Conservation (phyloP, 2,113 vertebrate genomes). For the Scomber scombrus region DNA sequence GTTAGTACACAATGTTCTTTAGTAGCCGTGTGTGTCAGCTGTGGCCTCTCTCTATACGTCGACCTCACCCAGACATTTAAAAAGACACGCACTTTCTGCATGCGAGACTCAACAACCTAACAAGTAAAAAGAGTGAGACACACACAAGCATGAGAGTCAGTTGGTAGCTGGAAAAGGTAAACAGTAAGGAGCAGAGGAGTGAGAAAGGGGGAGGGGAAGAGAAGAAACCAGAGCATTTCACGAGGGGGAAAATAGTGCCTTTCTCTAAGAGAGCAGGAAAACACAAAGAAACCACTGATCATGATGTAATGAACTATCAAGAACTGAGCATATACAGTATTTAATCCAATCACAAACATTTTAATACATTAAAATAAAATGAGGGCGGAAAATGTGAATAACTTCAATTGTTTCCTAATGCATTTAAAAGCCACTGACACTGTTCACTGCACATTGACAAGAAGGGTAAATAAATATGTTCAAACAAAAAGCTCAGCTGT, state of each 20-base stretch:
- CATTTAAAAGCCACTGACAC: background rate
- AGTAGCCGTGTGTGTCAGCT: conserved; percentile 8
- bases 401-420: background rate
- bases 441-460: background rate
- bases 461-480: background rate
- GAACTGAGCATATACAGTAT: background rate
- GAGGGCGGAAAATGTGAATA: background rate
- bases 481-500: background rate
- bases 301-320: background rate
- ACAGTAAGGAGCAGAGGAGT: conserved; percentile 33
- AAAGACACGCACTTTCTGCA: background rate
- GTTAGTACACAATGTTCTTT: conserved; percentile 68
- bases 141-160: background rate
- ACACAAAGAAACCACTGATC: background rate
- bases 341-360: background rate
- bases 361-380: background rate
- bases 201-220: conserved; percentile 51
- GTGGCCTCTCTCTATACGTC: conserved; percentile 13
- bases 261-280: conserved; percentile 17
- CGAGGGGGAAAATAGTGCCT: conserved; percentile 3
- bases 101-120: background rate
- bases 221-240: conserved; percentile 14
- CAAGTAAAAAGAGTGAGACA: conserved; percentile 1
- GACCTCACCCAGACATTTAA: background rate
- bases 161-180: conserved; percentile 45